phyloP scores from a whole-genome alignment of 1,140 invertebrate genomes.

The Diprion similis region DNA sequence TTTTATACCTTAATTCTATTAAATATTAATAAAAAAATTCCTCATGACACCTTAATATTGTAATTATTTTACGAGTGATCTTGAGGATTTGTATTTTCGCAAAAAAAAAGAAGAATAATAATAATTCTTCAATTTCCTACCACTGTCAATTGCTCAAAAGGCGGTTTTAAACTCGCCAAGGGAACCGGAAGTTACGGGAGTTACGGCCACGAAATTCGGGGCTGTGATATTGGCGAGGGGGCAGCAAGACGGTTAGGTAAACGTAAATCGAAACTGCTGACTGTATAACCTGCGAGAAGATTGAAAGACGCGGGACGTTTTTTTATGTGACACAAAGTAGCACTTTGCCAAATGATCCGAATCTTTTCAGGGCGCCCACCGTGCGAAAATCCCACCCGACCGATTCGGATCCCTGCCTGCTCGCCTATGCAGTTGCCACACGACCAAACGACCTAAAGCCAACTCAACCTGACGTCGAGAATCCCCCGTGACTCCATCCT shows the following conservation, averaged over 20 bases:
- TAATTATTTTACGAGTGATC: too few relatives aligned
- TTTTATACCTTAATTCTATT: too few relatives aligned
- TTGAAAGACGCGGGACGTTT: conserved; percentile 29
- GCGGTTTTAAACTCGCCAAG: background rate
- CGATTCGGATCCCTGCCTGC: background rate
- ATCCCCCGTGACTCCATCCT: too few relatives aligned
- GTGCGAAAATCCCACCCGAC: conserved; percentile 26
- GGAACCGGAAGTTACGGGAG: background rate
- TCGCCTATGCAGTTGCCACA: background rate
- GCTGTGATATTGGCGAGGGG: background rate
- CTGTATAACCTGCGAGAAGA: conserved; percentile 24
- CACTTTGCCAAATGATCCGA: conserved; percentile 63
- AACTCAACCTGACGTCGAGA: background rate
- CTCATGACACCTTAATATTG: too few relatives aligned
- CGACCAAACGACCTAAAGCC: background rate
- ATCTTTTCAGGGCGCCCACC: conserved; percentile 51
- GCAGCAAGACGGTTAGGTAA: background rate
- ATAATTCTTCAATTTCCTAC: too few relatives aligned
- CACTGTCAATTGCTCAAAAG: too few relatives aligned
- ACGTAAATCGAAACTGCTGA: conserved; percentile 47
- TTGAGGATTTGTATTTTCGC: too few relatives aligned
- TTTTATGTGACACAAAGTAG: conserved; percentile 61
- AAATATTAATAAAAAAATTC: too few relatives aligned
- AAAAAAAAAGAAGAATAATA: too few relatives aligned
- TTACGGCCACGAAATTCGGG: background rate